phyloP scores from a whole-genome alignment of 2,888 invertebrate species.

The Bruchidius siliquastri region DNA sequence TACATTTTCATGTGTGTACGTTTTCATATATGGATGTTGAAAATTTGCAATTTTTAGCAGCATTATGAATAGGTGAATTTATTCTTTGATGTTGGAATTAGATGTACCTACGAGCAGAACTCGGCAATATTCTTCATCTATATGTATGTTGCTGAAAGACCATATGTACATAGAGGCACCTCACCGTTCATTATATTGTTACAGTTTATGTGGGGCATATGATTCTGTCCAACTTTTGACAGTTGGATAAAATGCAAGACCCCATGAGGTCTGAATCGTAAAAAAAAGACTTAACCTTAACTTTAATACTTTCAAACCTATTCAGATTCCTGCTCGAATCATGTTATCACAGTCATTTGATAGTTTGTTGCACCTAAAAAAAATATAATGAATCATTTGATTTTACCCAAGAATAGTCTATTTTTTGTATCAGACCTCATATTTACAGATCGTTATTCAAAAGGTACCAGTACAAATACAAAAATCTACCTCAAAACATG shows the following conservation, averaged over 20 bases:
- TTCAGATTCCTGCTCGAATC: no score
- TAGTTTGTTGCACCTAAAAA: no score
- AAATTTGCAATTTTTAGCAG: not conserved
- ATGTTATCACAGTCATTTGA: no score
- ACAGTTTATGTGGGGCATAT: not conserved
- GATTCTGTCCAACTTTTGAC: not conserved
- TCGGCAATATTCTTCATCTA: not conserved
- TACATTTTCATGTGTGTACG: not conserved
- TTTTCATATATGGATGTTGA: not conserved
- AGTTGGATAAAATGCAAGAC: not conserved
- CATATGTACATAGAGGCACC: not conserved
- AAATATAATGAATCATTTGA: not conserved
- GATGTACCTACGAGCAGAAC: not conserved
- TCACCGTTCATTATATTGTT: not conserved
- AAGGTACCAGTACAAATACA: constrained; percentile 35
- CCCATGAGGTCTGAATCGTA: not conserved
- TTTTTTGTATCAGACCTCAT: constrained; percentile 27
- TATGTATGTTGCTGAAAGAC: not conserved
- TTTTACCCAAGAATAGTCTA: constrained; percentile 26
- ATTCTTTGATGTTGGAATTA: not conserved
- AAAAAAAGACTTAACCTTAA: not conserved
- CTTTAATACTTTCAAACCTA: no score
- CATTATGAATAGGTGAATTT: not conserved
- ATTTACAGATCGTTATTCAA: constrained; percentile 24
- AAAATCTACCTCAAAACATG: constrained; percentile 38